phyloP scores from a whole-genome alignment of 2,797 vertebrate species.

The Poeciliopsis infans region DNA sequence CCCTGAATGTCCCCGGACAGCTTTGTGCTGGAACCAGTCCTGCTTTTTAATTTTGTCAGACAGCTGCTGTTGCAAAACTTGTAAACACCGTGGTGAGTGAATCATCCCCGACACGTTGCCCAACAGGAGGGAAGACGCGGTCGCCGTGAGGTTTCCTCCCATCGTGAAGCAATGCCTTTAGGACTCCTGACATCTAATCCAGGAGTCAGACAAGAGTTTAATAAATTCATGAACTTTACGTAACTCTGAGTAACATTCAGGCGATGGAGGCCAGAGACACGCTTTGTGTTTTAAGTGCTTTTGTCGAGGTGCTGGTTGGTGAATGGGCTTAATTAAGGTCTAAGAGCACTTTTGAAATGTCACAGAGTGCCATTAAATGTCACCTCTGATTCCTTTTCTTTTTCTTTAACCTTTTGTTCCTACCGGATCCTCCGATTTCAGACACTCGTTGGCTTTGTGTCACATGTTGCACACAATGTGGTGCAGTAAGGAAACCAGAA shows the following conservation, averaged over 20 bases:
- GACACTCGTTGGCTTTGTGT: background rate
- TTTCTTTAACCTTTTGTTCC: background rate
- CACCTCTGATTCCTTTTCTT: background rate
- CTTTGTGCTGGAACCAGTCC: background rate
- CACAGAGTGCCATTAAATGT: background rate
- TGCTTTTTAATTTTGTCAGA: background rate
- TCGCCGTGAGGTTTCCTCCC: background rate
- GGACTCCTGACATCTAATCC: constrained; percentile 14
- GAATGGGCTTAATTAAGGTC: constrained; percentile 4
- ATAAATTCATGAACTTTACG: background rate
- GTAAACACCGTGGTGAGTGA: background rate
- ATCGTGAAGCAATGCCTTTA: constrained; percentile 16
- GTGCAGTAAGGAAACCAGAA: background rate
- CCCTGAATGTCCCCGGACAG: background rate
- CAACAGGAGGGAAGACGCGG: constrained; percentile 10
- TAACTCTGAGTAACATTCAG: background rate
- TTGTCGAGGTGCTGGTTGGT: background rate
- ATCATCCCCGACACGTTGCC: constrained; percentile 8
- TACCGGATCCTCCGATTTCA: background rate
- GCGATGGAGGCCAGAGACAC: background rate
- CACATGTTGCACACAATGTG: background rate
- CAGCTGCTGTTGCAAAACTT: background rate
- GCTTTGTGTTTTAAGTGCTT: constrained; percentile 2
- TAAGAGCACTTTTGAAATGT: constrained; percentile 8
- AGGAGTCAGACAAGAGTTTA: background rate